These are phyloP conservation scores for Polydrusus pterygomalis DNA, from an alignment of 2,888 invertebrate genomes.

Conservation along the genomic window DNA sequence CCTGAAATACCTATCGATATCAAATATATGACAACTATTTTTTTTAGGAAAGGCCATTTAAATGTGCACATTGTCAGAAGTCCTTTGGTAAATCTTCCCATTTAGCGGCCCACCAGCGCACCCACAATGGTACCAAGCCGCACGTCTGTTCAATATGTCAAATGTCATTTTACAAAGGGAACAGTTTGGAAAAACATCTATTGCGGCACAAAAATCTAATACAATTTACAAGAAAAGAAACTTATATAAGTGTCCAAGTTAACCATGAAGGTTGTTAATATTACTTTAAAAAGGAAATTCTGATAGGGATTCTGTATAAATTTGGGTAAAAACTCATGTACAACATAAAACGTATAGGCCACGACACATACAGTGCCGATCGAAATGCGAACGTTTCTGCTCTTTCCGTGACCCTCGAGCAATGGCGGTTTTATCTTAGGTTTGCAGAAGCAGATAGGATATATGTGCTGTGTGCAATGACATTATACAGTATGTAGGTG, in stretches of 20 bases:
- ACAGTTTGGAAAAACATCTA: conserved; percentile 33
- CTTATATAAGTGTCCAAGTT: neutral
- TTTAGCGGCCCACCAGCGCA: conserved; percentile 56
- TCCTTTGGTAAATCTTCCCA: conserved; percentile 60
- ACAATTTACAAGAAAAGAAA: conserved; percentile 20
- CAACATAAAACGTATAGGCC: too few species aligned
- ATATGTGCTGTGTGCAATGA: too few species aligned
- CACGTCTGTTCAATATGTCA: conserved; percentile 38
- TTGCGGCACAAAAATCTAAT: conserved; percentile 18
- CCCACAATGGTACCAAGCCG: conserved; percentile 56
- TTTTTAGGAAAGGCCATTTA: conserved; percentile 12
- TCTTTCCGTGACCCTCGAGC: too few species aligned
- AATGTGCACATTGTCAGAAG: conserved; percentile 58
- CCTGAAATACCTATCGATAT: too few species aligned
- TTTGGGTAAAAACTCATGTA: too few species aligned
- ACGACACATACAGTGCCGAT: too few species aligned
- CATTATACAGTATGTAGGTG: too few species aligned
- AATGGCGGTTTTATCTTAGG: too few species aligned
- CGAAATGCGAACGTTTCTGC: too few species aligned
- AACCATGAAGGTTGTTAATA: neutral
- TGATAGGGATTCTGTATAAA: too few species aligned
- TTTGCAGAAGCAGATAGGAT: too few species aligned
- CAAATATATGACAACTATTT: too few species aligned
- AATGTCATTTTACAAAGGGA: conserved; percentile 28
- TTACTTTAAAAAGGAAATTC: neutral